Conservation (phyloP, 92 coral and sea anemone species). For the Parazoanthus swiftii region DNA sequence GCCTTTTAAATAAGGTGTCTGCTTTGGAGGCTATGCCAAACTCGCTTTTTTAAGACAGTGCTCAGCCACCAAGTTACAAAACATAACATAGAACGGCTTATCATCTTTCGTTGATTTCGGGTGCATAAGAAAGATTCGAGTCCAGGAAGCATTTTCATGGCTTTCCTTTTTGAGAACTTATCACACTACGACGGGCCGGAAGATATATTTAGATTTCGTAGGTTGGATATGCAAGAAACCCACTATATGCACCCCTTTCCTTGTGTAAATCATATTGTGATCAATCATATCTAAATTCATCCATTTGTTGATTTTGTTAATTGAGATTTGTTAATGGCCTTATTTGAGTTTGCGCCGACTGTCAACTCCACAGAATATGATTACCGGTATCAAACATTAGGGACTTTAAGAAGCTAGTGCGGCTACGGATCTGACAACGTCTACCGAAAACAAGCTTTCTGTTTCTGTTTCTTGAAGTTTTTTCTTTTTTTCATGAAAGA, state of each 20-base stretch:
- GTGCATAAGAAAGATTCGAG: not conserved
- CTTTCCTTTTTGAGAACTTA: not conserved
- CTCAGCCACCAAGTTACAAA: not conserved
- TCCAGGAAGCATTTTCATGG: not conserved
- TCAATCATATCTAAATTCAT: not conserved
- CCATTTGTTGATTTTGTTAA: not conserved
- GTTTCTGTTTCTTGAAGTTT: too few relatives aligned
- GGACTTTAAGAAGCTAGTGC: too few relatives aligned
- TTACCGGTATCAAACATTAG: too few relatives aligned
- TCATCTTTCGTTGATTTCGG: not conserved
- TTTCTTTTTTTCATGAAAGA: too few relatives aligned
- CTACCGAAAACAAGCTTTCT: too few relatives aligned
- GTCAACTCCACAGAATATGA: not conserved
- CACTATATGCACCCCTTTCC: slow-evolving; percentile 1
- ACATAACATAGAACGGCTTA: not conserved
- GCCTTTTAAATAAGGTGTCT: too few relatives aligned
- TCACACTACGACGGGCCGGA: not conserved
- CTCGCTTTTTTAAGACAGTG: too few relatives aligned
- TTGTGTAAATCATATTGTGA: not conserved
- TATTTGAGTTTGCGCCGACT: not conserved
- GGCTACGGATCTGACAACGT: too few relatives aligned
- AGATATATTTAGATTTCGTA: not conserved
- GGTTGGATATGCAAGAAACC: not conserved
- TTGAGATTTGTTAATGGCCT: not conserved
- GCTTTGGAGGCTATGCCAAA: too few relatives aligned